Base-by-base conservation (phyloP, 1,140 invertebrate species). In the Hylaeus volcanicus region DNA sequence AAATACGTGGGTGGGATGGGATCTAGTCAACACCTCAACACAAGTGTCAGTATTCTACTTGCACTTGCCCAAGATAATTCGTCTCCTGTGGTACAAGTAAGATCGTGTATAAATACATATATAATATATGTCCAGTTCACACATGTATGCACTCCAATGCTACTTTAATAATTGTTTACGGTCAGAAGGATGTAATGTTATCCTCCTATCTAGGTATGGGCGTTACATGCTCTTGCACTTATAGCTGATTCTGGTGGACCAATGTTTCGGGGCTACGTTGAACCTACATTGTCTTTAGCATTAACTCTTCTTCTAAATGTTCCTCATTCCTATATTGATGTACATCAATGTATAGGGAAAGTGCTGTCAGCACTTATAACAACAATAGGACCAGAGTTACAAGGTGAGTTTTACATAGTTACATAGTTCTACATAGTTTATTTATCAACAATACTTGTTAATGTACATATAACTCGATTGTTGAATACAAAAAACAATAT, bases 201-300 rank as follows among this genome's bases (percentile, higher is more conserved):
- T 75, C 41, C 39, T 69, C 77, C 61, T 70, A 87, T 92, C 51
- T 88, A 99, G 96, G 97, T 99, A 53, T 99, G 99, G 99, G 97
- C 99, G 0, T 93, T 99, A 4, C 98, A 99, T 94, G 98, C 98
- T 2, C 92, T 99, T 53, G 97, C 98, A 9, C 94, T 99, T 78
- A 98, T 99, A 79, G 98, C 98, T 43, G 98, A 99, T 92, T 99
- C 98, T 8, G 98, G 98, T 41, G 99, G 99, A 1, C 99, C 98
- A 45, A 99, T 99, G 98, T 99, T 99, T 94, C 95, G 98, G 41
- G 96, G 97, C 15, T 99, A 99, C 93, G 98, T 99, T 12, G 99
- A 99, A 90, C 98, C 98, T 1, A 97, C 98, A 0, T 93, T 99
- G 43, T 97, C 97, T 1, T 94, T 99, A 41, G 96, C 97, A 43